phyloP scores from a whole-genome alignment of 1,140 invertebrate species.

The Cyclargus thomasi region DNA sequence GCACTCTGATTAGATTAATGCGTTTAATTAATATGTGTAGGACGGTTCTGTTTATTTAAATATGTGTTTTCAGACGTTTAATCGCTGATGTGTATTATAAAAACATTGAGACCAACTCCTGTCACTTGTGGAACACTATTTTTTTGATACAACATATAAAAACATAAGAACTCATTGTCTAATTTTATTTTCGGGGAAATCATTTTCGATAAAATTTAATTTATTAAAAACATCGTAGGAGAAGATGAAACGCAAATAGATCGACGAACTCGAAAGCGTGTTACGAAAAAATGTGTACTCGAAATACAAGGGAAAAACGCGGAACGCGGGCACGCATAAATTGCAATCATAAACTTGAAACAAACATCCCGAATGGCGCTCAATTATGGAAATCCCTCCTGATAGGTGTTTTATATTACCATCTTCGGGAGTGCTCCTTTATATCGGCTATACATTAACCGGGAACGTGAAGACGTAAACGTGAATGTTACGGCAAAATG shows the following conservation, averaged over 20 bases:
- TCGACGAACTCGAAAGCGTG: constrained; percentile 1
- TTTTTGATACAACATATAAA: neutral
- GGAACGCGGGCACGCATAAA: constrained; percentile 37
- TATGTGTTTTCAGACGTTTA: neutral
- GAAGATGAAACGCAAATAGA: neutral
- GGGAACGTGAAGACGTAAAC: constrained; percentile 11
- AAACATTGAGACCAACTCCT: neutral
- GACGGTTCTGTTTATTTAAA: neutral
- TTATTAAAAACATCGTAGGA: neutral
- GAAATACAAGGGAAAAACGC: constrained; percentile 27
- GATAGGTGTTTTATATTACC: constrained; percentile 35
- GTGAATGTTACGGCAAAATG: neutral
- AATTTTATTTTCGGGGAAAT: neutral
- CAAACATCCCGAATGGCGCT: constrained; percentile 39
- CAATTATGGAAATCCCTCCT: constrained; percentile 42
- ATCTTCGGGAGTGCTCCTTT: constrained; percentile 18
- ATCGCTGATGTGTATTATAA: neutral
- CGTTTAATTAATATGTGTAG: neutral
- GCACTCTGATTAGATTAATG: neutral
- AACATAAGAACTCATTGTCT: too few species aligned
- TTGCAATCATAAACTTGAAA: constrained; percentile 42
- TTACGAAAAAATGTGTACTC: neutral
- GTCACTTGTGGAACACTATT: neutral
- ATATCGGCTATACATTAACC: constrained; percentile 12
- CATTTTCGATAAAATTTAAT: neutral